Evolutionary conservation across 2,797 vertebrate genomes (phyloP).

Genomic region (Dromococcyx pavoninus): DNA sequence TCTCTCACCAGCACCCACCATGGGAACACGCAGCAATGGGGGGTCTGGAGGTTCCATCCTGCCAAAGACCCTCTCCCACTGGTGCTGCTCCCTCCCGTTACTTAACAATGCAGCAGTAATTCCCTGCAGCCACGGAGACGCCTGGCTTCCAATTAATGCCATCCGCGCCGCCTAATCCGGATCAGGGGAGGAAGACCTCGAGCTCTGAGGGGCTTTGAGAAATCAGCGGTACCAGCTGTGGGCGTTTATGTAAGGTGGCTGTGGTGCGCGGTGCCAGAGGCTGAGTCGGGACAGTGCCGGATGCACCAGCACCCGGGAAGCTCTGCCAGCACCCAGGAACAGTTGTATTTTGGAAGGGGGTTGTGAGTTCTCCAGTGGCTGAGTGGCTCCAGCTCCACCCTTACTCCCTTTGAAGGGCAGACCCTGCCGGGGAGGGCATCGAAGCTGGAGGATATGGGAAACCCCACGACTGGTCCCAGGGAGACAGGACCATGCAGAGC

Average conservation of each 20-base stretch:
- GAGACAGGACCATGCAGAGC: neutral
- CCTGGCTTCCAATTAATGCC: neutral
- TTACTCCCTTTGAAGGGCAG: neutral
- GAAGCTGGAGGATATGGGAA: fast-evolving
- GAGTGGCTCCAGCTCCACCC: neutral
- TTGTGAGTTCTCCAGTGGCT: fast-evolving
- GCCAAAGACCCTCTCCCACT: neutral
- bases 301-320: neutral
- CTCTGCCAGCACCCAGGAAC: neutral
- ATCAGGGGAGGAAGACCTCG: slow-evolving; percentile 23
- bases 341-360: neutral
- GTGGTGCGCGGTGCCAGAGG: fast-evolving
- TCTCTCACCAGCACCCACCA: fast-evolving
- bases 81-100: neutral
- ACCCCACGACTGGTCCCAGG: fast-evolving
- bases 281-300: fast-evolving
- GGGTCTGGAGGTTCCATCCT: neutral
- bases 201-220: slow-evolving; percentile 47
- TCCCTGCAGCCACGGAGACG: neutral
- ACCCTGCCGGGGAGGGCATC: neutral
- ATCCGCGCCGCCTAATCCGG: neutral
- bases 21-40: fast-evolving
- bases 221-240: neutral
- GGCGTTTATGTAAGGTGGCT: slow-evolving; percentile 25
- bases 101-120: neutral